A percentile compares a stretch with the other conserved stretches of the same genome.
phyloP scores from a whole-genome alignment of 2,113 vertebrate species.

The Jaculus jaculus region DNA sequence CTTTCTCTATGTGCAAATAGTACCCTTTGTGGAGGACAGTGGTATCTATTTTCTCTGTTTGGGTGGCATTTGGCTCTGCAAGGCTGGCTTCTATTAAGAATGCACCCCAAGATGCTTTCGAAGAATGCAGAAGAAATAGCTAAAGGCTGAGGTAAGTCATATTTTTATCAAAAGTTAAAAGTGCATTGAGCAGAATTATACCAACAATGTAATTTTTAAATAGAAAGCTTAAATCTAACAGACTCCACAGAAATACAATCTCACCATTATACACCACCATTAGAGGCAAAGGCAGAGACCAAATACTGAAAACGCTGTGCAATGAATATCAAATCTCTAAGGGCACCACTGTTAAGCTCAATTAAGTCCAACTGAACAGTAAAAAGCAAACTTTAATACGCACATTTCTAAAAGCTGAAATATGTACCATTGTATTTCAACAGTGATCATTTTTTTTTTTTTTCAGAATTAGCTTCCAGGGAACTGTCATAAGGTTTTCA shows the following conservation, averaged over 20 bases:
- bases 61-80: not conserved
- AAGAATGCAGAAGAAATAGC: not conserved
- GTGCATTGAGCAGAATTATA: not conserved
- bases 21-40: not conserved
- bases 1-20: not conserved
- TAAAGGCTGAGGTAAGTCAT: not conserved
- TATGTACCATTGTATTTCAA: not conserved
- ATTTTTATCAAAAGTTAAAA: constrained; percentile 24
- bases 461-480: not conserved
- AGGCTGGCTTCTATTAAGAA: not conserved
- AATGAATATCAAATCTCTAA: not conserved
- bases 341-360: not conserved
- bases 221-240: not conserved
- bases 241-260: not conserved
- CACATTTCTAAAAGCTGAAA: not conserved
- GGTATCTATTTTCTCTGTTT: not conserved
- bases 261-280: not conserved
- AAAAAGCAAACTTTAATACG: not conserved
- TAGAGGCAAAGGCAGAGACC: not conserved
- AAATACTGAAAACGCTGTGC: not conserved
- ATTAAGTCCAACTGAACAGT: not conserved
- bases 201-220: not conserved
- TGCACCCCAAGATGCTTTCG: not conserved
- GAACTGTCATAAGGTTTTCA: not conserved
- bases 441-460: not conserved